These are phyloP conservation scores for Coendou prehensilis DNA, from an alignment of 2,797 vertebrate species.

Conservation along the genomic window DNA sequence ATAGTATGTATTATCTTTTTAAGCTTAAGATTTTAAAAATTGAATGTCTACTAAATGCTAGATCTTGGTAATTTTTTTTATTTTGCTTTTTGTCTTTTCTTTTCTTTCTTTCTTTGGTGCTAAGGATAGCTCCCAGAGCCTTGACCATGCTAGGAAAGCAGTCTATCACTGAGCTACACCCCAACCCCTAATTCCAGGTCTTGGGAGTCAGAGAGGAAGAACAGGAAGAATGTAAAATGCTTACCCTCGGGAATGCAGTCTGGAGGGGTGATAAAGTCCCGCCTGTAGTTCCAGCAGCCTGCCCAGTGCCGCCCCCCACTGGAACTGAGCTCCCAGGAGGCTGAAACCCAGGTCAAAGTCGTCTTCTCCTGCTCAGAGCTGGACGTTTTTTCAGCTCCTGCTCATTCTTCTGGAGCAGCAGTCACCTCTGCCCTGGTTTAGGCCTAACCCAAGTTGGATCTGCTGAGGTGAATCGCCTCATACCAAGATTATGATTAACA, in stretches of 20 bases:
- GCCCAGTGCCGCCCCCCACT: not conserved
- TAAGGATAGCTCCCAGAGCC: not conserved
- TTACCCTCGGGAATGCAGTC: not conserved
- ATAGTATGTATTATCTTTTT: not conserved
- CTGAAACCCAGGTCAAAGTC: constrained; percentile 47
- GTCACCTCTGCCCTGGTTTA: constrained; percentile 63
- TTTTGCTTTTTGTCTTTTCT: not conserved
- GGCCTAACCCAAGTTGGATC: constrained; percentile 24
- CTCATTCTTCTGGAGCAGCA: not conserved
- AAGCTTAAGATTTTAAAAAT: not conserved
- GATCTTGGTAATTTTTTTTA: not conserved
- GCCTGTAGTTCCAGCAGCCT: not conserved
- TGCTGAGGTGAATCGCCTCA: constrained; percentile 45
- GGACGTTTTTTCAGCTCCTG: not conserved
- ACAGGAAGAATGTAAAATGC: not conserved
- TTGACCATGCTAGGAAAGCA: not conserved
- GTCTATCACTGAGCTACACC: not conserved
- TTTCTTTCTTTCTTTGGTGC: not conserved
- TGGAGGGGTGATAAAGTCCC: not conserved
- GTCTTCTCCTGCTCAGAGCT: not conserved
- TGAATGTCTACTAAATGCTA: not conserved
- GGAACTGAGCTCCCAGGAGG: not conserved
- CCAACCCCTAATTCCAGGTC: not conserved
- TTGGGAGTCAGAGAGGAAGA: constrained; percentile 13
- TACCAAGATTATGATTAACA: constrained; percentile 66